Evolutionary conservation across 2,888 invertebrate genomes (phyloP).

Genomic region (Sinelater perroti): DNA sequence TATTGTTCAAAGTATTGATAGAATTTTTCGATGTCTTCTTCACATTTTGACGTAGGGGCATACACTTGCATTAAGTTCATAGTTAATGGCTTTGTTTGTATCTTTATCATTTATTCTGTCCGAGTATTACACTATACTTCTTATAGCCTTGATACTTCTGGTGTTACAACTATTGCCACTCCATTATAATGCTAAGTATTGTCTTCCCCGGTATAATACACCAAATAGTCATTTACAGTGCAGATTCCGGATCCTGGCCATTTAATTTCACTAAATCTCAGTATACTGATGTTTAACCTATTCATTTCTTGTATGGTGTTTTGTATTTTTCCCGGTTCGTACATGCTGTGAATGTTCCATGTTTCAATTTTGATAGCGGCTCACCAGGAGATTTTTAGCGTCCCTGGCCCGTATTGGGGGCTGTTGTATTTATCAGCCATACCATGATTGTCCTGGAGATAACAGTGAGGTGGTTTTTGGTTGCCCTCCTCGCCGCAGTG

Average conservation of each 20-base stretch:
- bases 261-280: conserved; percentile 18
- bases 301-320: conserved; percentile 21
- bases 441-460: too few relatives aligned
- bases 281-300: conserved; percentile 8
- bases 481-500: too few relatives aligned
- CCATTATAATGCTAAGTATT: conserved; percentile 26
- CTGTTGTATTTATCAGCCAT: too few relatives aligned
- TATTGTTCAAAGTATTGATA: conserved; percentile 21
- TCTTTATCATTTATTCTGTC: conserved; percentile 28
- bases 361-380: conserved; percentile 11
- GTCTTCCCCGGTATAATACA: conserved; percentile 36
- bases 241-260: conserved; percentile 20
- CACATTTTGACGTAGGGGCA: conserved; percentile 30
- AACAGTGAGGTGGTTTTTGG: too few relatives aligned
- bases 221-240: conserved; percentile 8
- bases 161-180: conserved; percentile 21
- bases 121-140: conserved; percentile 9
- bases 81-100: conserved; percentile 2
- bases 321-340: conserved; percentile 13
- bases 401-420: too few relatives aligned
- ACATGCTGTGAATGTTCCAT: conserved; percentile 18
- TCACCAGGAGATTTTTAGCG: too few relatives aligned
- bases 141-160: conserved; percentile 9
- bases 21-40: conserved; percentile 26
- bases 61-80: conserved; percentile 19